These are phyloP conservation scores for Rana temporaria DNA, from an alignment of 2,113 vertebrate species.

Conservation along the genomic window DNA sequence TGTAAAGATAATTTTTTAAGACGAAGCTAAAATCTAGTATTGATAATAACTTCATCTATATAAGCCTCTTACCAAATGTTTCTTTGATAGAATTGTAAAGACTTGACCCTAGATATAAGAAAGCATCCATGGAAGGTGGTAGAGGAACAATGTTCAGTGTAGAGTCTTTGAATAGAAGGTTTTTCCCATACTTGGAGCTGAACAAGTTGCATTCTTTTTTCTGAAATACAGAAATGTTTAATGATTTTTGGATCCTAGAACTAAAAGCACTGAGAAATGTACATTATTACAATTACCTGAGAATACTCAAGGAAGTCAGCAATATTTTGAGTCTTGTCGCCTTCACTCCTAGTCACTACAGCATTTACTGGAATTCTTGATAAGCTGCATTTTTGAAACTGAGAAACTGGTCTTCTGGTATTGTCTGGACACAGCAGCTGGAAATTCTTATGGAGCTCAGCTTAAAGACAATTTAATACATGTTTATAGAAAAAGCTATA, in stretches of 20 bases:
- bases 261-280: too few species aligned
- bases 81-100: conserved; percentile 68
- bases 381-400: conserved; percentile 76
- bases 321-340: conserved; percentile 72
- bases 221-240: conserved; percentile 3
- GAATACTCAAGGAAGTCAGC: conserved; percentile 70
- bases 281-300: conserved; percentile 63
- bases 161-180: conserved; percentile 88
- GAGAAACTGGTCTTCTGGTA: conserved; percentile 69
- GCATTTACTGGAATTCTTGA: conserved; percentile 79
- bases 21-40: background rate
- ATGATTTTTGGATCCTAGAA: background rate
- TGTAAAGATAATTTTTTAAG: background rate
- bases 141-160: conserved; percentile 68
- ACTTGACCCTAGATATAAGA: conserved; percentile 79
- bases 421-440: conserved; percentile 86
- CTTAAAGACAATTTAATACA: conserved; percentile 55
- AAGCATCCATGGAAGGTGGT: conserved; percentile 75
- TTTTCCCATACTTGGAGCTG: conserved; percentile 72
- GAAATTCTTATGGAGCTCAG: conserved; percentile 66
- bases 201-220: conserved; percentile 70
- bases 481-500: too few species aligned
- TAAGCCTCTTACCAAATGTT: conserved; percentile 71
- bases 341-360: conserved; percentile 74
- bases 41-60: background rate